Percentiles rank a stretch among this genome's conserved stretches.
These are phyloP conservation scores for Zele albiditarsus DNA, from an alignment of 2,888 invertebrate species.

Conservation along the genomic window DNA sequence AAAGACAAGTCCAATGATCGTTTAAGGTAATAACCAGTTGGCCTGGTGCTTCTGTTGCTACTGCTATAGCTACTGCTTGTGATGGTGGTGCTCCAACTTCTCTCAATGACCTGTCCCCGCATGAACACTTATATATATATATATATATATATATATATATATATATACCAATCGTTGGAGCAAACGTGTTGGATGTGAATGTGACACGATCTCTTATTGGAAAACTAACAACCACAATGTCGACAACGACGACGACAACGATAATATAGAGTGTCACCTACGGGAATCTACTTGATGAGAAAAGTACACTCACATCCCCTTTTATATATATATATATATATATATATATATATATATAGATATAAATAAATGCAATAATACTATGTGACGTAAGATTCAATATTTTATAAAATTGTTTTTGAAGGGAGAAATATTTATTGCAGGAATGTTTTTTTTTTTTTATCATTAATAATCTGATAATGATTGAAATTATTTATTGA, in stretches of 20 bases:
- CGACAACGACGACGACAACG: neutral
- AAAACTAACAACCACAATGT: conserved; percentile 4
- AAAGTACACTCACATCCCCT: conserved; percentile 1
- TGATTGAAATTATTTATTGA: neutral
- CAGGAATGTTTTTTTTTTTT: neutral
- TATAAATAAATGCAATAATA: neutral
- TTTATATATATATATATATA: neutral
- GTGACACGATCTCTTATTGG: conserved; percentile 9
- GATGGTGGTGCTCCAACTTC: neutral
- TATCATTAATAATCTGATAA: neutral
- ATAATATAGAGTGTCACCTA: conserved; percentile 4
- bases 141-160: too few species aligned
- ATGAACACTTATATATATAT: neutral
- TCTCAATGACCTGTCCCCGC: neutral
- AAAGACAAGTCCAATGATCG: conserved; percentile 22
- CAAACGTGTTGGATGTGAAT: neutral
- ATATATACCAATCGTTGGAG: neutral
- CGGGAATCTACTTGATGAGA: neutral
- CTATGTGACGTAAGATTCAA: neutral
- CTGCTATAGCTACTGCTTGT: neutral
- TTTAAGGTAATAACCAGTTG: conserved; percentile 34
- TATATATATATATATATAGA: neutral
- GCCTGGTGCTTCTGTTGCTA: neutral
- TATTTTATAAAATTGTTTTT: neutral
- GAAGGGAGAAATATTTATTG: neutral